These are phyloP conservation scores for Trissolcus basalis DNA, from an alignment of 1,140 invertebrate species.

Conservation along the genomic window DNA sequence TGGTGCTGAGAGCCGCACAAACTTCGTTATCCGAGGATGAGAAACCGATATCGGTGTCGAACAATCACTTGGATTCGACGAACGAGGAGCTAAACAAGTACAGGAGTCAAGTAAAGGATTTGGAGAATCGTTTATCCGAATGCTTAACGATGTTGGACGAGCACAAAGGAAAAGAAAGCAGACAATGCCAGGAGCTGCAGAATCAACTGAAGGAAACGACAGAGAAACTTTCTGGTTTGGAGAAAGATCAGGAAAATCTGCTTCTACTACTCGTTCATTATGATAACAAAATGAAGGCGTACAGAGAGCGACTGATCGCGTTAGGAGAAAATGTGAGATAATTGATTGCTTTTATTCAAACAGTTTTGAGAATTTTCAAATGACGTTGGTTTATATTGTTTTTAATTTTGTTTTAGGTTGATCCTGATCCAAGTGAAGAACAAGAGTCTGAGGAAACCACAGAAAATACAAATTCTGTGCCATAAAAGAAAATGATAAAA, in stretches of 20 bases:
- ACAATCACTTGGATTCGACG: slow-evolving; percentile 47
- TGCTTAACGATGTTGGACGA: slow-evolving; percentile 60
- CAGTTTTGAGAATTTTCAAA: not conserved
- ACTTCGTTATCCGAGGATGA: slow-evolving; percentile 59
- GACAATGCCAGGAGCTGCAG: slow-evolving; percentile 63
- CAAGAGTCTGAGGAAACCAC: too few species aligned
- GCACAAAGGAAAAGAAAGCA: slow-evolving; percentile 53
- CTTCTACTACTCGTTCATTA: slow-evolving; percentile 90
- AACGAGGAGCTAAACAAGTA: slow-evolving; percentile 67
- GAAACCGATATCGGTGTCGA: slow-evolving; percentile 15
- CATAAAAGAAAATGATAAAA: too few species aligned
- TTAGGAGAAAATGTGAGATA: slow-evolving; percentile 81
- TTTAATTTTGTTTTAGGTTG: not conserved
- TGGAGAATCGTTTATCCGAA: slow-evolving; percentile 66
- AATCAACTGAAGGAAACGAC: slow-evolving; percentile 70
- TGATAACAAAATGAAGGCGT: slow-evolving; percentile 84
- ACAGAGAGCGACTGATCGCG: slow-evolving; percentile 82
- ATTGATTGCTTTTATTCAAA: not conserved
- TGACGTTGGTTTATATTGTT: not conserved
- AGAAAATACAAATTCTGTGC: too few species aligned
- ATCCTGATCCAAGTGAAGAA: too few species aligned
- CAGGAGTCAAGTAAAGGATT: slow-evolving; percentile 62
- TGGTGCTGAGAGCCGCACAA: slow-evolving; percentile 85
- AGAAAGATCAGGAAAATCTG: slow-evolving; percentile 94
- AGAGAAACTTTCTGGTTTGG: slow-evolving; percentile 82